Evolutionary conservation across 2,113 vertebrate genomes (phyloP).

Genomic region (Corythornis madagascariensis): DNA sequence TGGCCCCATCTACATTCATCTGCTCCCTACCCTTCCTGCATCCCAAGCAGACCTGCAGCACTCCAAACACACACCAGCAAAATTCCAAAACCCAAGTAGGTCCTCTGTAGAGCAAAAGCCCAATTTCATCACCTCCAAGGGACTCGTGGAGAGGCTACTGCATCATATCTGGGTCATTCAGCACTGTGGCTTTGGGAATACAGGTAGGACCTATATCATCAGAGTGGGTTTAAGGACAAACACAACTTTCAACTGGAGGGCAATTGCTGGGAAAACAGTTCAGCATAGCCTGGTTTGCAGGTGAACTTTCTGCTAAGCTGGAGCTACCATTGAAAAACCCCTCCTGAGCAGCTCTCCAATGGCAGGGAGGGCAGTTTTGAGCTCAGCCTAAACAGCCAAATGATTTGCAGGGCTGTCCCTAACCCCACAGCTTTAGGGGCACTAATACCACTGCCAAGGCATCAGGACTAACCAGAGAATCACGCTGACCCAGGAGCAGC

Average conservation of each 20-base stretch:
- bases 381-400: background rate
- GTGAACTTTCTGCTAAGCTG: background rate
- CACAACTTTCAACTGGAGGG: background rate
- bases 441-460: background rate
- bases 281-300: background rate
- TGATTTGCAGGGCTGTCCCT: background rate
- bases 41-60: background rate
- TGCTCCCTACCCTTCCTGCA: background rate
- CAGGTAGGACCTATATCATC: background rate
- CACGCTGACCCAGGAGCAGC: background rate
- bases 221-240: background rate
- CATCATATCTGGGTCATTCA: background rate
- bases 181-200: background rate
- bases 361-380: background rate
- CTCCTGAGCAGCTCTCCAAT: accelerated
- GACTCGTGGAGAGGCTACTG: background rate
- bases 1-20: background rate
- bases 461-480: background rate
- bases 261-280: background rate
- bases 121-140: accelerated
- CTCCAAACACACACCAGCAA: background rate
- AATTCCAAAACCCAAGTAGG: background rate
- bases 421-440: background rate
- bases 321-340: accelerated
- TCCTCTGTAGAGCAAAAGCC: background rate